Evolutionary conservation across 2,113 vertebrate genomes (phyloP), one percentile per base, ranked within the genome.

Genomic region (Columbina picui): DNA sequence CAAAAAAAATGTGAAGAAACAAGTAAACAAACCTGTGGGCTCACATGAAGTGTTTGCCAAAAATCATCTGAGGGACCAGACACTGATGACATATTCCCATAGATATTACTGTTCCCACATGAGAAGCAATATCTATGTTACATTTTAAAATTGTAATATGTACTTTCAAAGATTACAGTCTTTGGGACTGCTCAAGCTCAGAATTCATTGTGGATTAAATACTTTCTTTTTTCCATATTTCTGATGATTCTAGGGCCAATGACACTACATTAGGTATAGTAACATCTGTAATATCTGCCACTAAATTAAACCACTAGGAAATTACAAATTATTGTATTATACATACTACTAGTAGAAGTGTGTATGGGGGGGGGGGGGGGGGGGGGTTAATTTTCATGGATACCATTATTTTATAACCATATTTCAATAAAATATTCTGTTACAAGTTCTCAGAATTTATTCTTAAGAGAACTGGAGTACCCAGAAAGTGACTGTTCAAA

Each of bases 371-470:
- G n/a, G n/a, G n/a, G n/a, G n/a, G n/a, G n/a, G n/a, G n/a, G n/a
- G n/a, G n/a, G n/a, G n/a, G n/a, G n/a, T n/a, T n/a, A 0, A 21
- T 50, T 87, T 81, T 53, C 30, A 2, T 52, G 29, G 29, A 27
- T 84, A 75, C 3, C 2, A 11, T 52, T 59, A 67, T 75, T 87
- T 89, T 50, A 70, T 16, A 75, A 68, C 4, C 5, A 25, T 63
- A 55, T 74, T 89, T 89, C 29, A 67, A 63, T 63, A 59, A 71
- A 82, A 41, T 43, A 67, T 0, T 12, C 23, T 43, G 30, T 49
- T 50, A 39, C 29, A 39, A 38, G 5, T 63, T 87, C 18, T 22
- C 36, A 64, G 27, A 79, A 57, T 65, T 75, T 61, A 45, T 50
- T 13, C 13, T 67, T 81, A 38, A 73, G 77, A 64, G 18, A 65